These are phyloP conservation scores for Gastrophysa polygoni DNA, from an alignment of 2,888 invertebrate species.

Conservation along the genomic window DNA sequence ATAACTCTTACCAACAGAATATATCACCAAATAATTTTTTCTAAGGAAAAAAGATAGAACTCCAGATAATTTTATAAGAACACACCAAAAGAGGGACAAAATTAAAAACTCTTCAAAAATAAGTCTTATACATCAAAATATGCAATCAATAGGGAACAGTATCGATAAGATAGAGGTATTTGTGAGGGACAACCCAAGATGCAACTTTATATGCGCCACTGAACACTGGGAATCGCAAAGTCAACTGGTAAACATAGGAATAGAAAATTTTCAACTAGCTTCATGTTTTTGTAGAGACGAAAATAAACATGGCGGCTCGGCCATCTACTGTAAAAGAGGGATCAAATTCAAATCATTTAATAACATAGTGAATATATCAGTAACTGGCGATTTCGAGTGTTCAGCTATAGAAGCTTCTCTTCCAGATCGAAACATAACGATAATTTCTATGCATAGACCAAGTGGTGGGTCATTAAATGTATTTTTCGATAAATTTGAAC, in stretches of 20 bases:
- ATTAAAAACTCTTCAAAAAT: background rate
- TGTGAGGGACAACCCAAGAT: too few species aligned
- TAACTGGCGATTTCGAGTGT: constrained; percentile 1
- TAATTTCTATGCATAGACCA: constrained; percentile 3
- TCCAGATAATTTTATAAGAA: background rate
- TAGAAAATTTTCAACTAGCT: background rate
- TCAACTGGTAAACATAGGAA: background rate
- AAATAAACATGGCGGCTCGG: background rate
- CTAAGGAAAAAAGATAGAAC: background rate
- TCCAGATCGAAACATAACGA: background rate
- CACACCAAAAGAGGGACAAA: background rate
- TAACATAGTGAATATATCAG: constrained; percentile 5
- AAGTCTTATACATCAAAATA: background rate
- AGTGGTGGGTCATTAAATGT: background rate
- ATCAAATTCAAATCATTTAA: constrained; percentile 6
- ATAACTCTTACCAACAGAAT: background rate
- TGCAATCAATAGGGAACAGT: background rate
- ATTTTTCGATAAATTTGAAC: too few species aligned
- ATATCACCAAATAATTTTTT: background rate
- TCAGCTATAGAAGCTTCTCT: constrained; percentile 1
- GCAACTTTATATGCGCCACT: too few species aligned
- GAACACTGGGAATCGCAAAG: background rate
- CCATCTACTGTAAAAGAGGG: constrained; percentile 1
- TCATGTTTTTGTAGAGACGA: background rate
- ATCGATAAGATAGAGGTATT: too few species aligned